Percentiles rank a stretch among this genome's conserved stretches.
These are phyloP conservation scores for Callochromis pleurospilus DNA, from an alignment of 2,113 vertebrate genomes.

Conservation along the genomic window DNA sequence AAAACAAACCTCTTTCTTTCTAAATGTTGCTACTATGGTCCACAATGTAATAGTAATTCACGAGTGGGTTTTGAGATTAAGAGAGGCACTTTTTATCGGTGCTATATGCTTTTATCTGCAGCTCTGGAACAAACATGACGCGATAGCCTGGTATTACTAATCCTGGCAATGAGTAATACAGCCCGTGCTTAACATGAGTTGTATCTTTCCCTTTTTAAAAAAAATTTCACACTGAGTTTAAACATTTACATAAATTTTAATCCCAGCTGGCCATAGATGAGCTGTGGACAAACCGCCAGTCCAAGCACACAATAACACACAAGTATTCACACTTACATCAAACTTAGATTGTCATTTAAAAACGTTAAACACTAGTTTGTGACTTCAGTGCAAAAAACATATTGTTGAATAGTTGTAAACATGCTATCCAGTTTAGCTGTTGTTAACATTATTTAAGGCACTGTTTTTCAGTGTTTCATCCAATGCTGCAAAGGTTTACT, in stretches of 20 bases:
- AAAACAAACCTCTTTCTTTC: neutral
- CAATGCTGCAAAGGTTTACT: conserved; percentile 28
- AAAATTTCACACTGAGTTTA: neutral
- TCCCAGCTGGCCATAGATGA: neutral
- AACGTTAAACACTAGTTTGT: neutral
- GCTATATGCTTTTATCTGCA: neutral
- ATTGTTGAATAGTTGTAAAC: neutral
- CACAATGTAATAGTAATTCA: neutral
- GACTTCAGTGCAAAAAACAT: neutral
- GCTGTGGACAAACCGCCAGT: neutral
- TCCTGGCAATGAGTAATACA: neutral
- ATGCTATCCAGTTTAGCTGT: neutral
- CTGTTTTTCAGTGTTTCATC: neutral
- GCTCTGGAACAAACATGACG: neutral
- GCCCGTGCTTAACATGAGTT: conserved; percentile 10
- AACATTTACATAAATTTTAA: neutral
- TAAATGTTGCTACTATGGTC: neutral
- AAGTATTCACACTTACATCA: neutral
- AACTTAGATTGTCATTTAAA: neutral
- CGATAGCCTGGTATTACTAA: neutral
- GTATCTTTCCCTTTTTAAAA: neutral
- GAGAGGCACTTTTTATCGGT: neutral
- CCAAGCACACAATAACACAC: neutral
- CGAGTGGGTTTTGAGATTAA: neutral
- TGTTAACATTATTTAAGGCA: neutral